A percentile compares a stretch with the other conserved stretches of the same genome.
Evolutionary conservation across 2,797 vertebrate species (phyloP).

Genomic region (Sandelia bainsii): DNA sequence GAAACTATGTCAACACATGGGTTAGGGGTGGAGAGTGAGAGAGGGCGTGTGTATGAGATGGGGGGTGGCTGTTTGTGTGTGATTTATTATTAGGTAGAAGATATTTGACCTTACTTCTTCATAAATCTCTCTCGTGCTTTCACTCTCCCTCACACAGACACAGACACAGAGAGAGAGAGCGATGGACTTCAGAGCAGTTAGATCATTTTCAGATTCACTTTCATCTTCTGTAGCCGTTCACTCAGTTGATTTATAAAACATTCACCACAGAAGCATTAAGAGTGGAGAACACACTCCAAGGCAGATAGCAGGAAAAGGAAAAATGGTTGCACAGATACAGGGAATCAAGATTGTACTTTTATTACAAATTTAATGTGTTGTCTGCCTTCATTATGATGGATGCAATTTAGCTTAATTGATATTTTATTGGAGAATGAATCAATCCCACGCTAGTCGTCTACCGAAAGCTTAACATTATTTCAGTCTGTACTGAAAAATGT

Average conservation of each 20-base stretch:
- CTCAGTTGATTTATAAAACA: constrained; percentile 61
- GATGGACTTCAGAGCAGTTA: constrained; percentile 45
- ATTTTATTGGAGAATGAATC: neutral
- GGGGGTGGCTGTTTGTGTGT: constrained; percentile 7
- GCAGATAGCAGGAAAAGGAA: neutral
- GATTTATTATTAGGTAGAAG: constrained; percentile 72
- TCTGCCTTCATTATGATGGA: neutral
- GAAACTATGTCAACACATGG: constrained; percentile 76
- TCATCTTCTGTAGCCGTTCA: constrained; percentile 47
- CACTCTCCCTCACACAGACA: neutral
- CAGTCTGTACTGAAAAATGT: neutral
- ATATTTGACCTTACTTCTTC: constrained; percentile 65
- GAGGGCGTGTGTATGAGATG: constrained; percentile 15
- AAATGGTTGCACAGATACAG: neutral
- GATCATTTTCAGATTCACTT: constrained; percentile 56
- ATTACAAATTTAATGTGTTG: neutral
- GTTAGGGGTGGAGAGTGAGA: constrained; percentile 23
- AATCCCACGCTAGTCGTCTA: neutral
- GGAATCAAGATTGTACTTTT: neutral
- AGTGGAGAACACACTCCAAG: neutral
- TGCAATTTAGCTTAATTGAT: neutral
- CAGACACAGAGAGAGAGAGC: neutral
- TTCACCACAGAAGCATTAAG: constrained; percentile 29
- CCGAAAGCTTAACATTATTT: neutral
- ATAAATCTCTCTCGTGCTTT: constrained; percentile 48